Evolutionary conservation across 2,888 invertebrate species (phyloP), one percentile per base, ranked within the genome.

Genomic region (Rhodophaea formosa): DNA sequence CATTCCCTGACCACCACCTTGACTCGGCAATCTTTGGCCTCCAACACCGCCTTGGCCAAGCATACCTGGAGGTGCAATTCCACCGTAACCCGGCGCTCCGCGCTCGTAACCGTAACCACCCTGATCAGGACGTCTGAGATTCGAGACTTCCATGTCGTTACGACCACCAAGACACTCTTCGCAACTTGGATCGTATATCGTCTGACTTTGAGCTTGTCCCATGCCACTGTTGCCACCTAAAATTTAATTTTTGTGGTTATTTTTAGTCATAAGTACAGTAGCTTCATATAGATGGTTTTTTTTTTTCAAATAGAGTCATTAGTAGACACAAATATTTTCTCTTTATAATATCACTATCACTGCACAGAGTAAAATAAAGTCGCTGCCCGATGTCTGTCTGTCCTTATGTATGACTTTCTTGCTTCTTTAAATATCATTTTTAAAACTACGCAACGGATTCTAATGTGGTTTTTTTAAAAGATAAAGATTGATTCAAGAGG

Each of bases 131-230:
- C 72, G 77, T 55, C 76, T 74, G 57, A 84, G 67, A 63, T 65
- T 86, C 59, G 74, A 80, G 1, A 70, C 74, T 54, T 74, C 84
- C n/a, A 71, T 60, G 16, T 75, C 75, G 1, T 73, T 49, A 42
- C 69, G 71, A 32, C 88, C 91, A 43, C 88, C 91, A 45, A 88
- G 83, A 77, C 95, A 95, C 51, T 93, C 95, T n/a, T 94, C 94
- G 68, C 95, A 96, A 61, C 92, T 93, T 0, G 91, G 92, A 53
- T 94, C 93, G 54, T 94, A 93, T 60, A 94, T 92, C 53, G 96
- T 95, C 84, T 97, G 97, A 83, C 96, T 96, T 84, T 97, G 97
- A 0, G 97, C 97, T 89, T 96, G 96, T 0, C 97, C 97, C 95
- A 97, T 96, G 57, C 97, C 97, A 74, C 94, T 95, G 63, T 92